Conservation (phyloP, 2,113 vertebrate species). For the Myrmecophaga tridactyla region DNA sequence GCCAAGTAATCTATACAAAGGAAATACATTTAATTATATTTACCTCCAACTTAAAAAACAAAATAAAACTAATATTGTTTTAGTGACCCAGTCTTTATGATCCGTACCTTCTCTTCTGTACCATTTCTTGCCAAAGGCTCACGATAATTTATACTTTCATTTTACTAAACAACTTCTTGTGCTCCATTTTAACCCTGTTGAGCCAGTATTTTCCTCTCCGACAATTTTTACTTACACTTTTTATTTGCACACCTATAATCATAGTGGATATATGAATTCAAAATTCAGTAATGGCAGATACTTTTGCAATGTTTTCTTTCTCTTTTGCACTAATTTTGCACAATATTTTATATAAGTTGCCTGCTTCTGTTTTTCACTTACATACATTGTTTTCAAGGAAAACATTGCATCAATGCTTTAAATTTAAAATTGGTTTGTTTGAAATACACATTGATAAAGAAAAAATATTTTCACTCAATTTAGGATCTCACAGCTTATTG, state of each 20-base stretch:
- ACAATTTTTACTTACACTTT: background rate
- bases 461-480: too few species aligned
- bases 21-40: background rate
- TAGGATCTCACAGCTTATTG: too few species aligned
- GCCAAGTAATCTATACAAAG: background rate
- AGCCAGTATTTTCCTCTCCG: background rate
- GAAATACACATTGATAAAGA: background rate
- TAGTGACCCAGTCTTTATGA: background rate
- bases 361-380: background rate
- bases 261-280: too few species aligned
- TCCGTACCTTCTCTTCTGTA: background rate
- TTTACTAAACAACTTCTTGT: background rate
- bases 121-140: background rate
- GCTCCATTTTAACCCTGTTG: too few species aligned
- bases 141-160: background rate
- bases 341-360: background rate
- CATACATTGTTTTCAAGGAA: background rate
- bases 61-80: background rate
- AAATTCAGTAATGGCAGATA: background rate
- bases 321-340: background rate
- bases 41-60: background rate
- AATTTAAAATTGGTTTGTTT: background rate
- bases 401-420: background rate
- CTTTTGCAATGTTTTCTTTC: background rate
- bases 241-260: too few species aligned